Evolutionary conservation across 2,888 invertebrate species (phyloP), one percentile per base, ranked within the genome.

Genomic region (Morinoia aosen): DNA sequence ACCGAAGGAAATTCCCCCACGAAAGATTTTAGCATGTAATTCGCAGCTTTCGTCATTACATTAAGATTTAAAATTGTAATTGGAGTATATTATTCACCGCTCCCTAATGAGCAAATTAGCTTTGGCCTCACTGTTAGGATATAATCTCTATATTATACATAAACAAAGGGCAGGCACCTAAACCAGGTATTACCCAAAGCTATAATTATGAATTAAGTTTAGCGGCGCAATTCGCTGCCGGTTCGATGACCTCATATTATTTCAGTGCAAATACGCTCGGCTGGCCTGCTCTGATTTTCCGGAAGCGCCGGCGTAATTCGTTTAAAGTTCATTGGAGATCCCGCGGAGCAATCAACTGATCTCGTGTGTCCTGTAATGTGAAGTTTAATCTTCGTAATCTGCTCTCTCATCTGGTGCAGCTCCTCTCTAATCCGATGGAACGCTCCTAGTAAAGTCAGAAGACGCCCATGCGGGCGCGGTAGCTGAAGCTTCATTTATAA

Each of bases 291-390:
- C 76, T 76, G 76, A 76, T 76, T 76, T 76, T 33, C 76, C 19
- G 64, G 64, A 64, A 64, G 64, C 12, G 64, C 64, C 64, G 33
- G 25, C 25, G 76, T 76, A 19, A 76, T 76, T 76, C 76, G 76
- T 33, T 76, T 76, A 33, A 76, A 76, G 19, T 76, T 76, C 76
- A 76, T 76, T 76, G 76, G 76, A 76, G 76, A 76, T 76, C 33
- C 76, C 25, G 76, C 76, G 76, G 25, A 76, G 76, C 76, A 76
- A 76, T 76, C 76, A 76, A 76, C 76, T 76, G 76, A 76, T 76
- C 76, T 76, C 76, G 76, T 33, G 76, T 76, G 76, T 76, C 76
- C 76, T 76, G 76, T 76, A 76, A 76, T 76, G 19, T 76, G 76
- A 76, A 76, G 76, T 76, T 76, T 76, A 33, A 76, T 76, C 76